Percentiles rank a stretch among this genome's conserved stretches.
Evolutionary conservation across 2,888 invertebrate species (phyloP).

Genomic region (Zele albiditarsus): DNA sequence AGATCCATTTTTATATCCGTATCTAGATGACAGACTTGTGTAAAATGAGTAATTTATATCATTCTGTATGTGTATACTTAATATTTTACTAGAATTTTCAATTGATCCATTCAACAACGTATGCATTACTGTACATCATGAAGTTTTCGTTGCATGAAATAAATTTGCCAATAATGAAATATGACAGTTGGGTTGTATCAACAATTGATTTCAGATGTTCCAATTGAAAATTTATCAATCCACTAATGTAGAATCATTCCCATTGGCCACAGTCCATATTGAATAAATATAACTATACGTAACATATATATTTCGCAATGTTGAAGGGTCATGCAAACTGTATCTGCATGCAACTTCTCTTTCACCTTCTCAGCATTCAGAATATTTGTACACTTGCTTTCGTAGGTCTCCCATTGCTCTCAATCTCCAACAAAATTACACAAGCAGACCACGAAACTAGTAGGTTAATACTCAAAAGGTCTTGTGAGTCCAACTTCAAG

Average conservation of each 20-base stretch:
- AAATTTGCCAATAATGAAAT: no score
- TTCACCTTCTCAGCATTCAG: background rate
- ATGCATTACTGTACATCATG: no score
- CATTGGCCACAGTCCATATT: background rate
- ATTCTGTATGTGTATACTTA: no score
- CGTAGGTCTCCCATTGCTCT: background rate
- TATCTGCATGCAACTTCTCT: constrained; percentile 23
- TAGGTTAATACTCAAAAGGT: constrained; percentile 12
- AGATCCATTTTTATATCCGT: background rate
- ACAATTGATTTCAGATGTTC: no score
- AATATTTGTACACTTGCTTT: background rate
- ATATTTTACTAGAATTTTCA: no score
- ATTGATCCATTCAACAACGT: no score
- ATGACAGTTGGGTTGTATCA: no score
- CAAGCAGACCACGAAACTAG: constrained; percentile 37
- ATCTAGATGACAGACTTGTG: background rate
- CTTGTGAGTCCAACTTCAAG: constrained; percentile 12
- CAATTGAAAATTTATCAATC: background rate
- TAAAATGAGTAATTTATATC: no score
- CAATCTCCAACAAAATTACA: constrained; percentile 28
- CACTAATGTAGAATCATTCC: background rate
- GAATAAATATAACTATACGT: background rate
- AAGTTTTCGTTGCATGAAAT: no score
- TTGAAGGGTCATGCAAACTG: background rate
- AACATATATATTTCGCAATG: background rate